A percentile compares a stretch with the other conserved stretches of the same genome.
These are phyloP conservation scores for Cabera pusaria DNA, from an alignment of 2,888 invertebrate species.

Conservation along the genomic window DNA sequence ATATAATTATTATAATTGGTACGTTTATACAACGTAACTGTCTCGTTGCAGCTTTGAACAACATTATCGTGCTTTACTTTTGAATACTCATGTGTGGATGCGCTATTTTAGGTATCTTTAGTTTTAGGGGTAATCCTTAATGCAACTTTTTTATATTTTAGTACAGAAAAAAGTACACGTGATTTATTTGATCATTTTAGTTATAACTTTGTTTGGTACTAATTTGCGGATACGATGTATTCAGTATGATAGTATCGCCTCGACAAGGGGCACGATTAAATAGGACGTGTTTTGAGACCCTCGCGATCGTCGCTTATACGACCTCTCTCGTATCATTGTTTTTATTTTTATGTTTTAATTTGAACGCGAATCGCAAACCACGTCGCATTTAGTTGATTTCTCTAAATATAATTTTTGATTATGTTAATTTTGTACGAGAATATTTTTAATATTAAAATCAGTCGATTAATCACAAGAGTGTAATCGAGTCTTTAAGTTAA, in stretches of 20 bases:
- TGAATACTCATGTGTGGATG: conserved; percentile 82
- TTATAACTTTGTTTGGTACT: conserved; percentile 52
- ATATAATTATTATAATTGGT: conserved; percentile 52
- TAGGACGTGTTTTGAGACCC: conserved; percentile 44
- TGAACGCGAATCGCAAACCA: too few relatives aligned
- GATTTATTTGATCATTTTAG: conserved; percentile 73
- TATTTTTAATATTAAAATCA: conserved; percentile 34
- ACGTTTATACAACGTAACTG: conserved; percentile 52
- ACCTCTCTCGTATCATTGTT: too few relatives aligned
- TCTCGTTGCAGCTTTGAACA: conserved; percentile 81
- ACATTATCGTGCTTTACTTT: conserved; percentile 78
- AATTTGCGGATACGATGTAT: conserved; percentile 33
- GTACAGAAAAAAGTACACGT: conserved; percentile 80
- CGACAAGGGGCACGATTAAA: conserved; percentile 35
- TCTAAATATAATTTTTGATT: conserved; percentile 46
- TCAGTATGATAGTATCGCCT: conserved; percentile 31
- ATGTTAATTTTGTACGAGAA: conserved; percentile 30
- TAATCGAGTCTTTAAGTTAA: conserved; percentile 55
- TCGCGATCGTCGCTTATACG: too few relatives aligned
- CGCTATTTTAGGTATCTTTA: conserved; percentile 55
- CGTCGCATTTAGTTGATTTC: conserved; percentile 38
- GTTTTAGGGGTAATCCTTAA: conserved; percentile 37
- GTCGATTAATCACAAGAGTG: conserved; percentile 42
- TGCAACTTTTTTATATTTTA: conserved; percentile 74
- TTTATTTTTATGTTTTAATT: too few relatives aligned